phyloP scores from a whole-genome alignment of 2,113 vertebrate species.

The Hemibagrus wyckioides region DNA sequence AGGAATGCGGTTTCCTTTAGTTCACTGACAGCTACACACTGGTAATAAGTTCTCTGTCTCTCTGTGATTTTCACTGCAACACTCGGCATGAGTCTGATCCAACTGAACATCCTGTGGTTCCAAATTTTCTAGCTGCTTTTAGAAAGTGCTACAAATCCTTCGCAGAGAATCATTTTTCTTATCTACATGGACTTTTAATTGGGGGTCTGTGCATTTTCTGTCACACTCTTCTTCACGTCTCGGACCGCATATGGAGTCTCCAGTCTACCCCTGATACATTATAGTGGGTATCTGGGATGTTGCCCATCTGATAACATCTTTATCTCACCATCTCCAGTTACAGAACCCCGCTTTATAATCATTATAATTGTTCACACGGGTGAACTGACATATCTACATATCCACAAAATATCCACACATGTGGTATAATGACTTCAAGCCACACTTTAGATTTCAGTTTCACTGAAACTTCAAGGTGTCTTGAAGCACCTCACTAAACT shows the following conservation, averaged over 20 bases:
- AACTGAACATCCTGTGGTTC: conserved; percentile 12
- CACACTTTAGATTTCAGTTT: conserved; percentile 1
- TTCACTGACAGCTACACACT: not conserved
- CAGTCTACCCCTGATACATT: conserved; percentile 20
- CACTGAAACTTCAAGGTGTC: not conserved
- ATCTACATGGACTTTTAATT: not conserved
- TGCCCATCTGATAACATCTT: conserved; percentile 37
- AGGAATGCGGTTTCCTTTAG: not conserved
- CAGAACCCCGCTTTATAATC: conserved; percentile 47
- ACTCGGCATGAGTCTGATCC: not conserved
- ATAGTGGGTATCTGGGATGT: conserved; percentile 22
- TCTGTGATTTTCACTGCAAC: conserved; percentile 8
- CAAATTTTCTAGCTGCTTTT: not conserved
- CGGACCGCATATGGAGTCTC: conserved; percentile 13
- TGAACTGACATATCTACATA: conserved; percentile 30
- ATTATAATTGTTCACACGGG: conserved; percentile 54
- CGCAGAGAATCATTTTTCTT: not conserved
- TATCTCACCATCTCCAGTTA: conserved; percentile 46
- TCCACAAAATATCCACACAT: conserved; percentile 36
- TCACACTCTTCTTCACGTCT: conserved; percentile 1
- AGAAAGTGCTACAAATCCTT: not conserved
- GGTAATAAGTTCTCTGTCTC: not conserved
- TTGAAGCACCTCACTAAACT: not conserved
- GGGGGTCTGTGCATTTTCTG: not conserved
- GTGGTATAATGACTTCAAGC: conserved; percentile 37